Evolutionary conservation across 2,888 invertebrate genomes (phyloP), one percentile per base, ranked within the genome.

Genomic region (Galeruca laticollis): DNA sequence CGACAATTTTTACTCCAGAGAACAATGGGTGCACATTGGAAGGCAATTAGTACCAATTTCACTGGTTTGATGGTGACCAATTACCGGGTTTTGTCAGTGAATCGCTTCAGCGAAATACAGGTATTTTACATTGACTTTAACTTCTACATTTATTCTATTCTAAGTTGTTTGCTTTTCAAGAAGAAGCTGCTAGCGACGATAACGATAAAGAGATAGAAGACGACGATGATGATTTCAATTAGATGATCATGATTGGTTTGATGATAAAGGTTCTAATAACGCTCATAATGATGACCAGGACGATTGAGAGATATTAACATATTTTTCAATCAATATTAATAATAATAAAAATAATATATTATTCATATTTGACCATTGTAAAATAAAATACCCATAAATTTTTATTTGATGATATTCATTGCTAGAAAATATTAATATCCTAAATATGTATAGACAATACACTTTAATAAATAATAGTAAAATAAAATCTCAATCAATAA

Each of bases 11-110:
- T 26, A 60, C 59, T 59, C 73, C 74, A 31, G 62, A 67, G 37
- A 59, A 73, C 15, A 65, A 74, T 71, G 70, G 73, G 11, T 75
- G 71, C 73, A 71, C 35, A 33, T 47, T 67, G 18, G 68, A 71
- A 67, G 71, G 73, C 2, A 70, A 75, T 56, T 60, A 73, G 43
- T 72, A 26, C 6, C 26, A 26, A 3, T 26, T 26, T 26, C 6
- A 26, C 26, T 26, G 26, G 26, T 26, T 26, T 26, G 26, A 26
- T 26, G 26, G 26, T 26, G 26, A 26, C 26, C 26, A 26, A 26
- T 26, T 26, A 26, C 59, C 59, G 15, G 31, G 59, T 10, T 6
- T 18, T 20, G 18, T 59, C 20, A 33, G 49, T 49, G 61, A 61
- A 61, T 33, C 11, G 31, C 49, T 43, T 4, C 47, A n/a, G n/a